phyloP scores from a whole-genome alignment of 2,113 vertebrate genomes.

The Chaenocephalus aceratus region DNA sequence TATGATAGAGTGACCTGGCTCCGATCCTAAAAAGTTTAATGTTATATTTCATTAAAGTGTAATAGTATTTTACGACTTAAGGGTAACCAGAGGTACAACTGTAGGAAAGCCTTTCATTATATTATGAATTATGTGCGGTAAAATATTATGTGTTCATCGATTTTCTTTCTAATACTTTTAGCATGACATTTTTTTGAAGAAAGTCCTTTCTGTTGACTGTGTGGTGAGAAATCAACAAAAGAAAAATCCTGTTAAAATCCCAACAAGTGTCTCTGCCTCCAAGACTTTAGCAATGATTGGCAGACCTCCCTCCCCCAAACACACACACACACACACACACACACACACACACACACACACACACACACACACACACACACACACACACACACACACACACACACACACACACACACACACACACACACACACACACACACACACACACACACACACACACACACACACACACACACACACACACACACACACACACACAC shows the following conservation, averaged over 20 bases:
- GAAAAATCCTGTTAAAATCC: slow-evolving; percentile 24
- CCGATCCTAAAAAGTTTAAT: background rate
- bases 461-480: slow-evolving; percentile 49
- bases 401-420: slow-evolving; percentile 48
- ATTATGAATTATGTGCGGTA: background rate
- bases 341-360: slow-evolving; percentile 49
- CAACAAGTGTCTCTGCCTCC: slow-evolving; percentile 12
- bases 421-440: slow-evolving; percentile 48
- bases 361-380: slow-evolving; percentile 13
- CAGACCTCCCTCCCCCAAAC: slow-evolving; percentile 53
- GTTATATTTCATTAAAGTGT: background rate
- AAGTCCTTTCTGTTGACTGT: slow-evolving; percentile 5
- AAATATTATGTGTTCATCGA: background rate
- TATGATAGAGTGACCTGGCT: background rate
- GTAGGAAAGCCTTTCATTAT: background rate
- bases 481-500: background rate
- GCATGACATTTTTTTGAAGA: background rate
- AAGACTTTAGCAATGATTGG: slow-evolving; percentile 49
- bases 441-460: slow-evolving; percentile 49
- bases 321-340: background rate
- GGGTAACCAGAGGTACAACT: background rate
- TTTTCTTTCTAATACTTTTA: too few relatives aligned
- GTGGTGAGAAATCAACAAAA: slow-evolving; percentile 15
- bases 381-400: slow-evolving; percentile 26
- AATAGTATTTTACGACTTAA: background rate